Percentiles rank a stretch among this genome's conserved stretches.
Conservation (phyloP, 2,888 invertebrate species). For the Rotaria sp. region DNA sequence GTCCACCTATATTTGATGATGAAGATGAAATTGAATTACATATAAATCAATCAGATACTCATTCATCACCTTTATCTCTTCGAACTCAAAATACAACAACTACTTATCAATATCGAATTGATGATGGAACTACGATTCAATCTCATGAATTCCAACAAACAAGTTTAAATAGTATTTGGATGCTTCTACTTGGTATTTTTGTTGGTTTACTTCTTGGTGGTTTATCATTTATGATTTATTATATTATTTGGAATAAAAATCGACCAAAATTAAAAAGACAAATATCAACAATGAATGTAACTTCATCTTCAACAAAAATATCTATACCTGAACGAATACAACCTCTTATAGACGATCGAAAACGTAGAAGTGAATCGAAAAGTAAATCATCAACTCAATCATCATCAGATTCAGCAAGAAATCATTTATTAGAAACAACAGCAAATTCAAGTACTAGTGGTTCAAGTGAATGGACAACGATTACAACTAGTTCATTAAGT, state of each 20-base stretch:
- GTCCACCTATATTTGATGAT: neutral
- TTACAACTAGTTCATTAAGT: neutral
- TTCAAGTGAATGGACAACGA: neutral
- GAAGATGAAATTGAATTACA: neutral
- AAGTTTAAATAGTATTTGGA: neutral
- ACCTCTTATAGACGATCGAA: neutral
- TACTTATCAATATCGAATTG: neutral
- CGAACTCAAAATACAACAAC: neutral
- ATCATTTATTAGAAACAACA: neutral
- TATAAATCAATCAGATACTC: neutral
- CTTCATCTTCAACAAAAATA: neutral
- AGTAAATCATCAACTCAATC: neutral
- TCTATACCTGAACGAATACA: neutral
- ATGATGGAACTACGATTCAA: neutral
- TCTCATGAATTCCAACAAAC: too few relatives aligned
- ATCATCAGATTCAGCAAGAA: neutral
- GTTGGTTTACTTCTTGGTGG: neutral
- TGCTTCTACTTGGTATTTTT: neutral
- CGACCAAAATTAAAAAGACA: neutral
- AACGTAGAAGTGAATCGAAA: neutral
- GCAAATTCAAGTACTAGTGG: neutral
- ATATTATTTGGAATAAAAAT: neutral
- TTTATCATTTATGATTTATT: neutral
- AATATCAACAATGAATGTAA: neutral
- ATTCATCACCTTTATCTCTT: neutral